These are phyloP conservation scores for Brachycybe producta DNA, from an alignment of 2,888 invertebrate genomes.

Conservation along the genomic window DNA sequence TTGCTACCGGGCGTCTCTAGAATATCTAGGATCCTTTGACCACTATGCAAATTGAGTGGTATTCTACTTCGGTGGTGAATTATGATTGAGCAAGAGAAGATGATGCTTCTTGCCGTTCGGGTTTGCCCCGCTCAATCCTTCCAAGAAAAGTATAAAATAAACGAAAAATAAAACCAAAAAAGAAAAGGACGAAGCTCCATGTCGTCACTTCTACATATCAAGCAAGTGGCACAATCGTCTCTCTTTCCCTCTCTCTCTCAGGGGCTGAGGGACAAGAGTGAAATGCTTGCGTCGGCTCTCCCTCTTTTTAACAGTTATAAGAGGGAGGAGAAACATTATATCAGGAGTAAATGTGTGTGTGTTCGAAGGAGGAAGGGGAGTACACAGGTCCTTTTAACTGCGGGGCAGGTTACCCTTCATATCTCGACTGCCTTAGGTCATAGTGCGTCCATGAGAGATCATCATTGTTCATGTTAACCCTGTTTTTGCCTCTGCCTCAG, in stretches of 20 bases:
- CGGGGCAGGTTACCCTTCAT: constrained; percentile 1
- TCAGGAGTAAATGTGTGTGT: neutral
- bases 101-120: neutral
- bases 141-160: too few relatives aligned
- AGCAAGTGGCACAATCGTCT: too few relatives aligned
- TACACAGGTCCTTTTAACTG: neutral
- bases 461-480: too few relatives aligned
- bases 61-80: neutral
- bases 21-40: constrained; percentile 96
- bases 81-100: neutral
- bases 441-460: too few relatives aligned
- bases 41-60: constrained; percentile 46
- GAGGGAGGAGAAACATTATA: too few relatives aligned
- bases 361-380: neutral
- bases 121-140: constrained; percentile 1
- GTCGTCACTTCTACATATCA: too few relatives aligned
- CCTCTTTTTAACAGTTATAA: too few relatives aligned
- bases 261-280: too few relatives aligned
- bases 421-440: constrained; percentile 4
- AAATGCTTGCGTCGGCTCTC: neutral
- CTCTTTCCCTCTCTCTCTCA: too few relatives aligned
- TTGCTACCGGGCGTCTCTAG: constrained; percentile 96
- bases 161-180: too few relatives aligned
- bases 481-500: too few relatives aligned
- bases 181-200: too few relatives aligned